phyloP scores from a whole-genome alignment of 2,113 vertebrate genomes.

The Leucopsar rothschildi region DNA sequence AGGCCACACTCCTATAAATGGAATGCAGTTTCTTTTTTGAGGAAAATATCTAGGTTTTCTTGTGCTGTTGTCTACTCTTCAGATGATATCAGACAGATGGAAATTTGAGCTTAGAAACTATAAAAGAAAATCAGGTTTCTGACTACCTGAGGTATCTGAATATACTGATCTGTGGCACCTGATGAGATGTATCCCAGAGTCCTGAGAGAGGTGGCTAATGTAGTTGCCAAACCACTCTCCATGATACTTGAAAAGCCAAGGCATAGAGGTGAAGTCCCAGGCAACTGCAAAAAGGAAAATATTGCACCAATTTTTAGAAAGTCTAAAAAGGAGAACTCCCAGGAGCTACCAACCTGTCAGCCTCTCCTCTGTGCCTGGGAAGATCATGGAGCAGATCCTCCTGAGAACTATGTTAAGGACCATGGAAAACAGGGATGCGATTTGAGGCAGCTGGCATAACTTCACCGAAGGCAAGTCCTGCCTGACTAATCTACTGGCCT shows the following conservation, averaged over 20 bases:
- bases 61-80: neutral
- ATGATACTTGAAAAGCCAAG: neutral
- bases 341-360: neutral
- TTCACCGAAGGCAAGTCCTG: neutral
- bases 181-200: neutral
- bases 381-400: neutral
- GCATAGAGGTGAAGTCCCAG: neutral
- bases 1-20: neutral
- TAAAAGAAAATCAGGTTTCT: neutral
- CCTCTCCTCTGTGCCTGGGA: neutral
- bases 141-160: neutral
- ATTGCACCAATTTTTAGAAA: neutral
- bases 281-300: neutral
- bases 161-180: neutral
- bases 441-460: neutral
- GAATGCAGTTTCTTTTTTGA: neutral
- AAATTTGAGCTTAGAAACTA: neutral
- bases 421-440: neutral
- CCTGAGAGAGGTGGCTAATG: neutral
- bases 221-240: neutral
- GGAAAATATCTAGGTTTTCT: neutral
- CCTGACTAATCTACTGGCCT: neutral
- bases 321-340: neutral
- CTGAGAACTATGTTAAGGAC: neutral
- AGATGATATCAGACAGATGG: neutral